Base-by-base conservation (phyloP, 2,113 vertebrate genomes). In the Orientallactaga bullata region DNA sequence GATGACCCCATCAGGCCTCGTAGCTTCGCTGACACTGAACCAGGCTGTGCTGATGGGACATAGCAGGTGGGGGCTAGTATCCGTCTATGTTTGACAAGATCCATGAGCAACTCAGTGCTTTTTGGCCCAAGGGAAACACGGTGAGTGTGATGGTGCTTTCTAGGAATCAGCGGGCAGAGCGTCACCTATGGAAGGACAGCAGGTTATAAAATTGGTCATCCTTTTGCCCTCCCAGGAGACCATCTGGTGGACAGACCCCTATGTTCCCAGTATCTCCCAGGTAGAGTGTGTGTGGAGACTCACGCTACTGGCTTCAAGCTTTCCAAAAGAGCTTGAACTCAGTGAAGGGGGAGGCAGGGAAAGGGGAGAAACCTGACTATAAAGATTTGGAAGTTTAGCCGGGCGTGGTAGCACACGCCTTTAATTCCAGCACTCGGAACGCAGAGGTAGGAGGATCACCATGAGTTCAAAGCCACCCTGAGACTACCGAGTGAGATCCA, bases 31-130 rank as follows among this genome's bases (percentile, higher is more conserved):
- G 32, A 77, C 77, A n/a, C 73, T 61, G 11, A 83, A 76, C 8
- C 74, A 30, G 65, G 23, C 47, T 30, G 9, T 7, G 55, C 55
- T 16, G 23, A n/a, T 42, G 42, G 88, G 39, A 20, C 66, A 39
- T 0, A 60, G 10, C 0, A 0, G 30, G 2, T 39, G 51, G 21
- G 13, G 51, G 10, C 26, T 32, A 8, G 58, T 3, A 9, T 32
- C 2, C 4, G 65, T n/a, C 80, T 10, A 28, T 39, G 58, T 60
- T 66, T 6, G 0, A 2, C 32, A 26, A n/a, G 55, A 30, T 5
- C 35, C 24, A 3, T 66, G 35, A 37, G 2, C 35, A 21, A 1
- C 16, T 74, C 8, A 21, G 77, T 65, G 5, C 4, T 89, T 71
- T 77, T 13, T 51, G 18, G 65, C 15, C 9, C 65, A 3, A 65